Evolutionary conservation across 1,140 invertebrate genomes (phyloP).

Genomic region (Ladona fulva): DNA sequence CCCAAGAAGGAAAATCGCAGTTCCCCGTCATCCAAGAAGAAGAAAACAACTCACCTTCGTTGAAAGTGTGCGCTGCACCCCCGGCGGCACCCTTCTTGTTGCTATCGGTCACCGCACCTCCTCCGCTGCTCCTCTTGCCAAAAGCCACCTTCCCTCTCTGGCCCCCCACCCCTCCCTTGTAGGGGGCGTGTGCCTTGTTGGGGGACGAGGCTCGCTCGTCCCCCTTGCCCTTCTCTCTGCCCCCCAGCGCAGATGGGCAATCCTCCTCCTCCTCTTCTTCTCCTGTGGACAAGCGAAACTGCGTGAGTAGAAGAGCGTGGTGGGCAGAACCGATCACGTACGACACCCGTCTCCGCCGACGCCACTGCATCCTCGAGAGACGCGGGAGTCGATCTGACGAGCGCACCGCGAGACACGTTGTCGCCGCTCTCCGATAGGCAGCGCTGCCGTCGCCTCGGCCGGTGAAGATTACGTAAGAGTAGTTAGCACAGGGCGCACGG

Average conservation of each 20-base stretch:
- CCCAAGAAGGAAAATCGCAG: not conserved
- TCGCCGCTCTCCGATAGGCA: not conserved
- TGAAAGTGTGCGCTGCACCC: not conserved
- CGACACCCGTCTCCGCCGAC: conserved; percentile 34
- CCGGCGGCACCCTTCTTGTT: not conserved
- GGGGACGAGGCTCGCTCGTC: not conserved
- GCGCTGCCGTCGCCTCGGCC: no score
- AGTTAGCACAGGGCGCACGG: no score
- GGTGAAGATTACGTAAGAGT: no score
- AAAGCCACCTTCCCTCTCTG: not conserved
- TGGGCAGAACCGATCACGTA: conserved; percentile 41
- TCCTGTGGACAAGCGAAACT: not conserved
- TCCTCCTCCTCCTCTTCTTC: not conserved
- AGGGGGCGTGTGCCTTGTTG: not conserved
- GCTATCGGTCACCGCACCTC: not conserved
- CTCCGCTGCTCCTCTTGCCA: not conserved
- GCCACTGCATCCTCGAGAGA: conserved; percentile 37
- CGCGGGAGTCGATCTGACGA: conserved; percentile 17
- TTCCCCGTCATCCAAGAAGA: not conserved
- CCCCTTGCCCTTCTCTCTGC: not conserved
- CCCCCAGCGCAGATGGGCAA: not conserved
- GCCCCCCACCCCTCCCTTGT: not conserved
- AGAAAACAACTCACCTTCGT: conserved; percentile 14
- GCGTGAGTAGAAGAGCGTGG: conserved; percentile 32
- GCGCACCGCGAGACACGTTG: not conserved